Evolutionary conservation across 2,888 invertebrate species (phyloP).

Genomic region (Strigamia maritima): DNA sequence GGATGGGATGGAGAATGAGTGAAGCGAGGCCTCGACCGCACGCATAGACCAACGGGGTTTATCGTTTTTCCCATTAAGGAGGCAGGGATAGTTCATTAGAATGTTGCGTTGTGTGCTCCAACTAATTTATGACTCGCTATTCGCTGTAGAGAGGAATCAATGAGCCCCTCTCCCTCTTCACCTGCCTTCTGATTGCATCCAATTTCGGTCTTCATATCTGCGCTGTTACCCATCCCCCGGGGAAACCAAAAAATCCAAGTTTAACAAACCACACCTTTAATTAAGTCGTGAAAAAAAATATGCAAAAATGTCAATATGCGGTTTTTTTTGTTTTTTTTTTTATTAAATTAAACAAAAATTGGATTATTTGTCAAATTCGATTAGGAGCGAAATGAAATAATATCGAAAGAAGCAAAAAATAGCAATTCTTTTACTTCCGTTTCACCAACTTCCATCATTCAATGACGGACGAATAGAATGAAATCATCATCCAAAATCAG

Average conservation of each 20-base stretch:
- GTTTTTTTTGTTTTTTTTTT: neutral
- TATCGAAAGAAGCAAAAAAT: neutral
- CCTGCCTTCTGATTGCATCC: neutral
- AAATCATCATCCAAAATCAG: slow-evolving; percentile 11
- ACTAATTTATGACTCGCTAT: slow-evolving; percentile 11
- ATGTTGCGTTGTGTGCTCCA: slow-evolving; percentile 19
- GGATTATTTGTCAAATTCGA: slow-evolving; percentile 11
- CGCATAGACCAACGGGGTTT: slow-evolving; percentile 8
- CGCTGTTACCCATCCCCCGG: neutral
- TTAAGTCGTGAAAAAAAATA: neutral
- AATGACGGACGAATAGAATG: neutral
- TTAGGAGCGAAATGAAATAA: neutral
- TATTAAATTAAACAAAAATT: neutral
- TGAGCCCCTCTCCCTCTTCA: neutral
- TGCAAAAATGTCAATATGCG: too few relatives aligned
- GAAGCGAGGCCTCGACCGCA: neutral
- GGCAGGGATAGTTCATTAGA: slow-evolving; percentile 19
- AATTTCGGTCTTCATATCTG: neutral
- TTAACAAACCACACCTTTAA: neutral
- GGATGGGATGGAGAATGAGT: neutral
- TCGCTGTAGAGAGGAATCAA: neutral
- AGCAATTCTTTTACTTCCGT: neutral
- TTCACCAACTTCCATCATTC: slow-evolving; percentile 15
- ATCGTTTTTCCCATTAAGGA: slow-evolving; percentile 19
- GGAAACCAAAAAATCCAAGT: too few relatives aligned